Conservation (phyloP, 2,888 invertebrate genomes). For the Automeris io region DNA sequence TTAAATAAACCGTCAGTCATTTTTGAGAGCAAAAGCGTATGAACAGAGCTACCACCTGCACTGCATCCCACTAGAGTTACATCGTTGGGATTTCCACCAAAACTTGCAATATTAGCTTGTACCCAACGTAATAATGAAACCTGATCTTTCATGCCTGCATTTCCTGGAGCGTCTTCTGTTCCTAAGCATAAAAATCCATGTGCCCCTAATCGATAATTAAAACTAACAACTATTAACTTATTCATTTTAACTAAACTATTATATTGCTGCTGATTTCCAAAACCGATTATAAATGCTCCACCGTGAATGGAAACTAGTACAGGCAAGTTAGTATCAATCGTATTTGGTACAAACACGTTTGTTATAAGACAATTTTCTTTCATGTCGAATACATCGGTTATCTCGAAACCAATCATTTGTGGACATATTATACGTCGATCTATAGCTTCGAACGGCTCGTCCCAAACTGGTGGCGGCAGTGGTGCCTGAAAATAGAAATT, state of each 20-base stretch:
- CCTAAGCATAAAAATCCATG: constrained; percentile 36
- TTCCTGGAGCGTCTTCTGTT: constrained; percentile 31
- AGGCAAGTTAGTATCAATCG: constrained; percentile 22
- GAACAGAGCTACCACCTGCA: constrained; percentile 34
- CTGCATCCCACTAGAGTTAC: constrained; percentile 39
- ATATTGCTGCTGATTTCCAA: constrained; percentile 10
- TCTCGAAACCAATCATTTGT: constrained; percentile 18
- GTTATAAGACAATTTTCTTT: constrained; percentile 26
- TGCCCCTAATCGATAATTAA: constrained; percentile 25
- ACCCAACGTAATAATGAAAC: constrained; percentile 29
- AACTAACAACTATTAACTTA: constrained; percentile 18
- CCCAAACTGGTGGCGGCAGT: constrained; percentile 19
- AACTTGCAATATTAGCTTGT: constrained; percentile 34
- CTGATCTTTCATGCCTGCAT: constrained; percentile 36
- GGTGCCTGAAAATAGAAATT: constrained; percentile 17
- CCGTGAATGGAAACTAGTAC: constrained; percentile 31
- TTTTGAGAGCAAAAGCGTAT: constrained; percentile 31
- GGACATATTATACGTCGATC: constrained; percentile 15
- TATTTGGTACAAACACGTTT: constrained; percentile 27
- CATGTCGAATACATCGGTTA: constrained; percentile 20
- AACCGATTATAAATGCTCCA: constrained; percentile 23
- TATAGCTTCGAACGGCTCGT: constrained; percentile 18
- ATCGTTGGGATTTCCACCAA: constrained; percentile 41
- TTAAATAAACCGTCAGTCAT: constrained; percentile 31
- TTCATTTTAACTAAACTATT: constrained; percentile 13